Evolutionary conservation across 1,140 invertebrate species (phyloP), one percentile per base, ranked within the genome.

Genomic region (Scaptomyza hsui): DNA sequence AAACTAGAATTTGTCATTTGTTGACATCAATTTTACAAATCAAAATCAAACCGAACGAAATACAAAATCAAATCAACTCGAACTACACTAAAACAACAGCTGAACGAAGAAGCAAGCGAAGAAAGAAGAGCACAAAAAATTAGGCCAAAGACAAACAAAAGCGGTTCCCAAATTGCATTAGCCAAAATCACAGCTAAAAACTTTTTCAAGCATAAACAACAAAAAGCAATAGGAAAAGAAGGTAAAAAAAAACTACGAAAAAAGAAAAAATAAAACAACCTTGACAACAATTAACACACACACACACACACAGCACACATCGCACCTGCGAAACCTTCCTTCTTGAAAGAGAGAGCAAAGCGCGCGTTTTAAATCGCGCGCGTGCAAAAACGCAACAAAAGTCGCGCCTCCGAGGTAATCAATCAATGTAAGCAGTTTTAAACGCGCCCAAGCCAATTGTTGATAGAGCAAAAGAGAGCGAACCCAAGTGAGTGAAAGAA

Each of bases 71-170:
- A 72, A 72, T 67, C 55, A 68, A 72, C 49, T 49, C 45, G 15
- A 44, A 48, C 24, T 26, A 44, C 7, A 45, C 39, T 45, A 37
- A 63, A 18, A 55, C 52, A 61, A 61, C 39, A 41, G 62, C 45
- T 49, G 48, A 47, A 26, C 47, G 39, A 45, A 72, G 39, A 45
- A 72, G 39, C 51, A 68, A 59, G 24, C 21, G 59, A 67, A 61
- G 16, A 64, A 61, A 29, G 15, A 57, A 37, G 2, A 12, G 12
- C 24, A 24, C 24, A 42, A 4, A 49, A 64, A 56, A 86, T 80
- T 80, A 81, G 80, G 80, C 77, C 80, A 86, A 85, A 85, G 76
- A 85, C 75, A 79, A 83, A 83, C 68, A 85, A 85, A 75, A 83
- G 68, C 75, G 41, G 61, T 69, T 81, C 86, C 73, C 77, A 85